Conservation (phyloP, 2,888 invertebrate species). For the Spialia ferax region DNA sequence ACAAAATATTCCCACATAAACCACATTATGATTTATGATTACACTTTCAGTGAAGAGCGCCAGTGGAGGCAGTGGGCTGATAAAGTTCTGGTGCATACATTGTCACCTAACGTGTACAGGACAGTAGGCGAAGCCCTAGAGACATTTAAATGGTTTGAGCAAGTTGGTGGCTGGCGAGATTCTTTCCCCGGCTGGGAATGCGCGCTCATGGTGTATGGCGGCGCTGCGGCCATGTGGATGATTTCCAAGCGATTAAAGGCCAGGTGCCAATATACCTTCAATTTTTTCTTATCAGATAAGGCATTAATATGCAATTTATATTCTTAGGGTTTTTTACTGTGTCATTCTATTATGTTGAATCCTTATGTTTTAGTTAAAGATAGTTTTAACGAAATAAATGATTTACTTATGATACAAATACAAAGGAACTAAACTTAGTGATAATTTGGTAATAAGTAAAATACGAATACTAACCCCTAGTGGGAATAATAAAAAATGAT, state of each 20-base stretch:
- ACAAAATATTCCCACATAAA: too few species aligned
- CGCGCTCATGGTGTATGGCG: slow-evolving; percentile 95
- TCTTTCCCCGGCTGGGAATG: slow-evolving; percentile 96
- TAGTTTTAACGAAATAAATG: too few species aligned
- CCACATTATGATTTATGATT: too few species aligned
- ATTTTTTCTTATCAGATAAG: neutral
- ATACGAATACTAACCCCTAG: too few species aligned
- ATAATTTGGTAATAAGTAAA: too few species aligned
- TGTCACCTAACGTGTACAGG: slow-evolving; percentile 99
- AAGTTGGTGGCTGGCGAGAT: slow-evolving; percentile 96
- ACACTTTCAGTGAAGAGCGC: slow-evolving; percentile 92
- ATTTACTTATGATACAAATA: too few species aligned
- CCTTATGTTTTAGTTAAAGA: too few species aligned
- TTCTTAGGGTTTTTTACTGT: too few species aligned
- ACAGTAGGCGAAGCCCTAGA: slow-evolving; percentile 94
- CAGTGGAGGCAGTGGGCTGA: slow-evolving; percentile 99
- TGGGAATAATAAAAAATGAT: neutral
- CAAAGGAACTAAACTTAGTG: too few species aligned
- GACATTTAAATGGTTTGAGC: slow-evolving; percentile 97
- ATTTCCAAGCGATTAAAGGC: slow-evolving; percentile 96
- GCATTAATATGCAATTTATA: too few species aligned
- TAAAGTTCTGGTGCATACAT: slow-evolving; percentile 94
- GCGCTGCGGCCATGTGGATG: slow-evolving; percentile 97
- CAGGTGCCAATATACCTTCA: slow-evolving; percentile 75
- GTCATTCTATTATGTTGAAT: too few species aligned